Evolutionary conservation across 2,888 invertebrate species (phyloP).

Genomic region (Tetanocera ferruginea): DNA sequence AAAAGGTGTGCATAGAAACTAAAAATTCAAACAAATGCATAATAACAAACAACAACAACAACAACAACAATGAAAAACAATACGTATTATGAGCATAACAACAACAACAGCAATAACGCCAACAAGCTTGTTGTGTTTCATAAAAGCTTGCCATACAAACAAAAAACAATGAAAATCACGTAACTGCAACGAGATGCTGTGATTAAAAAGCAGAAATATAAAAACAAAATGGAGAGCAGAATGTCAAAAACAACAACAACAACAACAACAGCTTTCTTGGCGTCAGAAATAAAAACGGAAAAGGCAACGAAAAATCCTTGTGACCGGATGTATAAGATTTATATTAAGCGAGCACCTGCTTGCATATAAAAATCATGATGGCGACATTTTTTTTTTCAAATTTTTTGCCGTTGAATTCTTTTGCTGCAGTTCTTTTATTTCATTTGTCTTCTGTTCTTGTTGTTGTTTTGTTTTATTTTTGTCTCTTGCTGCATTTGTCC

Average conservation of each 20-base stretch:
- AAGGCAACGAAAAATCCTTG: conserved; percentile 27
- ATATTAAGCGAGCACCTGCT: conserved; percentile 29
- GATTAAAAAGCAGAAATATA: not conserved
- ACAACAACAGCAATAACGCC: not conserved
- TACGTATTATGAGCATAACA: not conserved
- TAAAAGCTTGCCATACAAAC: not conserved
- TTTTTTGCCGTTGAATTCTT: not conserved
- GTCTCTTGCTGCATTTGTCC: not conserved
- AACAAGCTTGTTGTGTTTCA: not conserved
- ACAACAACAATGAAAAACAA: not conserved
- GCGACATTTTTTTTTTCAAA: conserved; percentile 13
- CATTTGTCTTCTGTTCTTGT: conserved; percentile 15
- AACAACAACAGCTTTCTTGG: not conserved
- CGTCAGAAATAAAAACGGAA: conserved; percentile 13
- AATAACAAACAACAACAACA: not conserved
- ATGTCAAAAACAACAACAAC: too few species aligned
- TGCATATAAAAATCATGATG: conserved; percentile 47
- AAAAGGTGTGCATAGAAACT: not conserved
- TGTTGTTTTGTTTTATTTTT: not conserved
- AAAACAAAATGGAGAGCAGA: not conserved
- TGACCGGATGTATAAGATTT: conserved; percentile 33
- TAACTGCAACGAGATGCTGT: not conserved
- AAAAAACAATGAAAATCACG: conserved; percentile 9
- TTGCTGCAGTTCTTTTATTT: conserved; percentile 20
- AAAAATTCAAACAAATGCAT: not conserved